Base-by-base conservation (phyloP, 2,113 vertebrate species). In the Macrotus californicus region DNA sequence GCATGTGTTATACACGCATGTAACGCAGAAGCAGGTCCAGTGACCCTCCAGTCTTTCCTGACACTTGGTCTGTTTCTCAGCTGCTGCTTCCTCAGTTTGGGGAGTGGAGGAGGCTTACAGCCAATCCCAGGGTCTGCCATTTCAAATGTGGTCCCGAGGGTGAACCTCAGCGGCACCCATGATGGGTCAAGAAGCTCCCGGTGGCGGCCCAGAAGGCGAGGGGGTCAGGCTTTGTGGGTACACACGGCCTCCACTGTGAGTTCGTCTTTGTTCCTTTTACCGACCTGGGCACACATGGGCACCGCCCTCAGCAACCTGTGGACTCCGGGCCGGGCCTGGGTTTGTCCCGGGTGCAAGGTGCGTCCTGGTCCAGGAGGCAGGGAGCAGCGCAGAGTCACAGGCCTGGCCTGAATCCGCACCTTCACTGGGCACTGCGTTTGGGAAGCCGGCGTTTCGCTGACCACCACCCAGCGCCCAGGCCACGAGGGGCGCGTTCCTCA, bases 211-310 rank as follows among this genome's bases (percentile, higher is more conserved):
- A 8, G 19, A 5, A 24, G 18, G 11, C 29, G 15, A 7, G 31
- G 6, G 10, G 31, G 26, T 16, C 29, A 9, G 41, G 22, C 26
- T 21, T 2, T 4, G 0, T 50, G 19, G 41, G 15, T 64, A 36
- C 0, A 0, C 0, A 18, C 14, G 10, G 4, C 18, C 24, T 34
- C 14, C 21, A 14, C 1, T 1, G 0, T 2, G 1, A 3, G 5
- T 3, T 29, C 29, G 13, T 34, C 6, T 84, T 18, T 61, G 13
- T 7, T 66, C 69, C 39, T 18, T 41, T 7, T 61, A 61, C 24
- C 3, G 24, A 61, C 59, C 24, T 12, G 26, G 61, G 31, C 29
- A 5, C 29, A 31, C 15, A 34, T 67, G 34, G 22, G 34, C 3
- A 7, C 59, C 2, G 0, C 16, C 56, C 9, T 66, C 48, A 7